Evolutionary conservation across 2,797 vertebrate genomes (phyloP).

Genomic region (Myotis myotis): DNA sequence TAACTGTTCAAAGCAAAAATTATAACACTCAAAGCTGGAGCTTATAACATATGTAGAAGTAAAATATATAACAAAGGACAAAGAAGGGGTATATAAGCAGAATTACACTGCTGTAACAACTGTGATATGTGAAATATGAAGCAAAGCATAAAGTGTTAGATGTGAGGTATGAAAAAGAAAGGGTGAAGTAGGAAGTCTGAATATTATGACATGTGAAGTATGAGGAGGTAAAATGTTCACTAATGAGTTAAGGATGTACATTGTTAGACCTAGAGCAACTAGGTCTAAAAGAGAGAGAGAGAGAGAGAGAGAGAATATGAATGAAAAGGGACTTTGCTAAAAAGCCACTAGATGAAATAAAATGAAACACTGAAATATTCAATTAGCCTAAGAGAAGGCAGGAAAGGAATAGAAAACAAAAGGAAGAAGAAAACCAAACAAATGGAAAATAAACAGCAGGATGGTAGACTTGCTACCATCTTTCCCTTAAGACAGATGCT

Average conservation of each 20-base stretch:
- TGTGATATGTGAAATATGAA: background rate
- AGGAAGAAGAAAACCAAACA: background rate
- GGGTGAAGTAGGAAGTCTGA: background rate
- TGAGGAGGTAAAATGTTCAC: background rate
- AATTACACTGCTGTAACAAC: background rate
- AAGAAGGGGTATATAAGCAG: background rate
- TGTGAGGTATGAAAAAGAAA: background rate
- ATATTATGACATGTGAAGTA: background rate
- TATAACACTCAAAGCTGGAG: background rate
- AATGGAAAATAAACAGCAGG: background rate
- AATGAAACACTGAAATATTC: constrained; percentile 9
- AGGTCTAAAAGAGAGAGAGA: background rate
- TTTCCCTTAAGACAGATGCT: background rate
- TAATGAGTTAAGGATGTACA: background rate
- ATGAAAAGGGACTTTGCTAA: background rate
- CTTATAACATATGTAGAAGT: background rate
- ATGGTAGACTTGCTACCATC: background rate
- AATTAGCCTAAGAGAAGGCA: background rate
- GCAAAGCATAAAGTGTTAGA: background rate
- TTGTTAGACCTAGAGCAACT: background rate
- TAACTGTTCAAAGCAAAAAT: background rate
- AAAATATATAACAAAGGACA: background rate
- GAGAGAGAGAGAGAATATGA: background rate
- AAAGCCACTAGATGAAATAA: background rate
- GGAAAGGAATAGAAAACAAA: background rate